Conservation (phyloP, 2,888 invertebrate species). For the Aquatica leii region DNA sequence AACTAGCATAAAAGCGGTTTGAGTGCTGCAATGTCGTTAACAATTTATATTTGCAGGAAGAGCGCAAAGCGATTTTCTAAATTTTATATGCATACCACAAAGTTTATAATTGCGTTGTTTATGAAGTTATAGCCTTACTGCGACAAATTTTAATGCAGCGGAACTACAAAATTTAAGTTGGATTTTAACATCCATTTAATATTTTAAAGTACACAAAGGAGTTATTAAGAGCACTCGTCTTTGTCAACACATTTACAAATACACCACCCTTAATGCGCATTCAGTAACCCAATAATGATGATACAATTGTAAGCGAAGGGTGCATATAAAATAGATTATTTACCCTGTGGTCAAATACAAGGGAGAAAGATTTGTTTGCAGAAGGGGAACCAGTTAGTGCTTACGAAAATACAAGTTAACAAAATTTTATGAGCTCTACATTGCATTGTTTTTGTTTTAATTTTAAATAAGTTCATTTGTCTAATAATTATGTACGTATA, state of each 20-base stretch:
- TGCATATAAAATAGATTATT: conserved; percentile 42
- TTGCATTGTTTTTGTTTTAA: not conserved
- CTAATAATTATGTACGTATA: not conserved
- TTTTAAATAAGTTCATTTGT: not conserved
- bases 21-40: not conserved
- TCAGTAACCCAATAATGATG: conserved; percentile 44
- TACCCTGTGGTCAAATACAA: conserved; percentile 29
- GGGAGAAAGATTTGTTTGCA: conserved; percentile 25
- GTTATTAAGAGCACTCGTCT: conserved; percentile 19
- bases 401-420: conserved; percentile 20
- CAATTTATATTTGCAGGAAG: not conserved
- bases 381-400: conserved; percentile 10
- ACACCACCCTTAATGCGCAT: conserved; percentile 33
- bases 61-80: too few relatives aligned
- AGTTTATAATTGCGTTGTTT: too few relatives aligned
- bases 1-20: not conserved
- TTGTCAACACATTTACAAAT: conserved; percentile 30
- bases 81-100: too few relatives aligned
- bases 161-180: not conserved
- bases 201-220: conserved; percentile 10
- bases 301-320: conserved; percentile 45
- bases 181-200: conserved; percentile 2
- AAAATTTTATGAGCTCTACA: conserved; percentile 7
- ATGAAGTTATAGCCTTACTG: too few relatives aligned
- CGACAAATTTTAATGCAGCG: too few relatives aligned